Evolutionary conservation across 1,140 invertebrate species (phyloP).

Genomic region (Catajapyx aquilonaris): DNA sequence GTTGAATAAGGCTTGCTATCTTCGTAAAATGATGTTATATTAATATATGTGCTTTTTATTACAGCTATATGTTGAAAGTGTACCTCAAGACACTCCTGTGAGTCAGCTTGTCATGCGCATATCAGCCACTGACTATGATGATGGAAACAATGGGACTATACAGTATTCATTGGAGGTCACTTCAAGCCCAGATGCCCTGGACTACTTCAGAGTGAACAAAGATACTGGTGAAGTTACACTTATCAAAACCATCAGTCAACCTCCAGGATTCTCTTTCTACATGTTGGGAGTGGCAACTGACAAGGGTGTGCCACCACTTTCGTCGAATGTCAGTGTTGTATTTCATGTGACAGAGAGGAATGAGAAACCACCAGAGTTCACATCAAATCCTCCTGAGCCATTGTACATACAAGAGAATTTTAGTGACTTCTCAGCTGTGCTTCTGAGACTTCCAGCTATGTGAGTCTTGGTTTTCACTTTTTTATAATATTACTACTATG

Average conservation of each 20-base stretch:
- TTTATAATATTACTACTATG: conserved; percentile 1
- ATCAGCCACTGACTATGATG: conserved; percentile 70
- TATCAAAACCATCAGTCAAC: conserved; percentile 37
- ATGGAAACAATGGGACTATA: conserved; percentile 61
- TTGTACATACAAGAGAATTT: conserved; percentile 51
- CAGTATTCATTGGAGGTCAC: conserved; percentile 34
- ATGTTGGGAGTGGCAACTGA: conserved; percentile 55
- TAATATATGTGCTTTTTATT: conserved; percentile 9
- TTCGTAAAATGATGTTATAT: not conserved
- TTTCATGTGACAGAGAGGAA: conserved; percentile 68
- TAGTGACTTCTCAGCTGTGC: conserved; percentile 37
- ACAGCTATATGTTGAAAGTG: conserved; percentile 47
- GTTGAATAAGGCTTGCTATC: conserved; percentile 12
- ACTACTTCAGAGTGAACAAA: conserved; percentile 53
- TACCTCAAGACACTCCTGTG: conserved; percentile 44
- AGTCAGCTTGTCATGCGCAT: conserved; percentile 63
- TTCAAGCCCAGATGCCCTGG: conserved; percentile 25
- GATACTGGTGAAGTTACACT: conserved; percentile 58
- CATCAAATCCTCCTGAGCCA: conserved; percentile 27
- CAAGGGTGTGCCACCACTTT: conserved; percentile 36
- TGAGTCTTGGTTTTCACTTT: conserved; percentile 23
- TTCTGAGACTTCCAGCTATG: too few relatives aligned
- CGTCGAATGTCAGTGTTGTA: conserved; percentile 44
- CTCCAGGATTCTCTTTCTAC: conserved; percentile 40
- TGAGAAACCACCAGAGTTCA: conserved; percentile 61